Evolutionary conservation across 2,888 invertebrate species (phyloP), one percentile per base, ranked within the genome.

Genomic region (Napeogenes inachia): DNA sequence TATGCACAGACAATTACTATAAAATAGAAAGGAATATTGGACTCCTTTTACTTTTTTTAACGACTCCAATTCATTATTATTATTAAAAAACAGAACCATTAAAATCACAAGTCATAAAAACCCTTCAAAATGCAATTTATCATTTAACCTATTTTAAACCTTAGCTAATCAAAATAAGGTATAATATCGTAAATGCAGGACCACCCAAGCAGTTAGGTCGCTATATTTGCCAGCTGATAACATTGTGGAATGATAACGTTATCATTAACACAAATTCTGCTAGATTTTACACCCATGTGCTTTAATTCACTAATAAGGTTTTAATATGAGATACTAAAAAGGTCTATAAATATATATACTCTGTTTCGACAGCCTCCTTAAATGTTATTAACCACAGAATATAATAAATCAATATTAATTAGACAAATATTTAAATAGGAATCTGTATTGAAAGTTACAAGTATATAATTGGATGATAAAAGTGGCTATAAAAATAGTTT

Each of bases 391-490:
- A 35, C 6, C 21, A 21, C 21, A 21, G 21, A 21, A 21, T 21
- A 21, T 21, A 21, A 53, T 65, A 61, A 63, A 65, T 65, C 65
- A 63, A 56, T 59, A 57, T 57, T 63, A 65, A 65, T 63, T 60
- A 58, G 62, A 56, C 38, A 54, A 13, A 61, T 38, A 59, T 61
- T 56, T 45, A 57, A 61, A 63, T 61, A 45, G 54, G 57, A 59
- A 63, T 62, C 46, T 57, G 53, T 42, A 62, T 59, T 33, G 58
- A 56, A 63, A 60, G 57, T 57, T 56, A 54, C 63, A 62, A 61
- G 53, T 61, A 61, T 66, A 65, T 71, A 70, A 71, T 70, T 71
- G 70, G 70, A 59, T 62, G 64, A 70, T 71, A 70, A 71, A 70
- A 71, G 64, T 57, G 68, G 66, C 68, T 59, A 64, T 68, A 59